Base-by-base conservation (phyloP, 1,140 invertebrate genomes). In the Monochamus saltuarius region DNA sequence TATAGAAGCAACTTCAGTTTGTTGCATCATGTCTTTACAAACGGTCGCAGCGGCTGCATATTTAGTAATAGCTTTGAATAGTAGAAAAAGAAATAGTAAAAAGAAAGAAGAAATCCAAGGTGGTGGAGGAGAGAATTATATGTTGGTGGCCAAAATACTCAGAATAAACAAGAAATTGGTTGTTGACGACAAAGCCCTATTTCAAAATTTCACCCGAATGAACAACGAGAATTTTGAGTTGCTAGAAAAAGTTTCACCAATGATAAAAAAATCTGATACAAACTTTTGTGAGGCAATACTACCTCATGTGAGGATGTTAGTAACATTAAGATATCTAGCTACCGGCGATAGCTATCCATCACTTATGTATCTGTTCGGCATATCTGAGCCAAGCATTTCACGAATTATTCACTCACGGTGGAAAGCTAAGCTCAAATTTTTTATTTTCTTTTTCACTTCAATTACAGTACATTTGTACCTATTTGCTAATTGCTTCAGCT, bases 301-400 rank as follows among this genome's bases (percentile, higher is more conserved):
- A 37, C 16, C 64, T 40, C 45, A 61, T 56, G 62, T 61, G 36
- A 61, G 64, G 36, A 59, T 72, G 16, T 66, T 66, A 46, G 56
- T 69, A 36, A 71, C 69, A 16, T 59, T 70, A 36, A 37, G 70
- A 53, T 72, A 59, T 64, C 56, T 70, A 19, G 66, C 71, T 35
- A 72, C 61, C 16, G 70, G 70, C 38, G 65, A 73, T 59, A 53
- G 50, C 40, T 62, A 59, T 59, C 16, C 46, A 14, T 59, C 56
- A 14, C 49, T 62, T 39, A 62, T 62, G 61, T 62, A 59, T 47
- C 38, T 59, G 13, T 65, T 65, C 39, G 38, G 60, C 51, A 65
- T 70, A 52, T 70, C 66, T 39, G 61, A 66, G 19, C 59, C 55
- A 61, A 46, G 55, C 13, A 59, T 71, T 40, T 69, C 65, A 11